Percentiles rank a stretch among this genome's conserved stretches.
Conservation (phyloP, 1,140 invertebrate genomes). For the Calliphora vicina region DNA sequence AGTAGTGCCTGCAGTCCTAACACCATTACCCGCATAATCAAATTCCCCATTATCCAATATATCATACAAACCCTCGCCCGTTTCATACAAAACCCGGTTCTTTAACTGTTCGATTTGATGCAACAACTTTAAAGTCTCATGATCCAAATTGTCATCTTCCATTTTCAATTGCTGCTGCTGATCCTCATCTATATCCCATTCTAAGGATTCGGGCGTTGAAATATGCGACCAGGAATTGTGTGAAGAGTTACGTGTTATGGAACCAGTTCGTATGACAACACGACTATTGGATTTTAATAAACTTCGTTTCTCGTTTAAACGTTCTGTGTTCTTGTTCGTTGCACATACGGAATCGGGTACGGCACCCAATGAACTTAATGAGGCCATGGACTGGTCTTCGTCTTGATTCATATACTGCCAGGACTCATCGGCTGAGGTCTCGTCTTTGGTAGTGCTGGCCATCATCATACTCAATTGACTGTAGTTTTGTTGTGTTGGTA, state of each 20-base stretch:
- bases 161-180: constrained; percentile 53
- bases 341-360: not conserved
- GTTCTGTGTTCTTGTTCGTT: not conserved
- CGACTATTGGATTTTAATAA: constrained; percentile 10
- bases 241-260: constrained; percentile 55
- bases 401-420: constrained; percentile 18
- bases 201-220: constrained; percentile 59
- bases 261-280: constrained; percentile 40
- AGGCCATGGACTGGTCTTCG: constrained; percentile 15
- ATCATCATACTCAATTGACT: not conserved
- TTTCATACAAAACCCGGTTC: constrained; percentile 58
- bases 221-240: constrained; percentile 61
- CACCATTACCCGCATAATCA: not conserved
- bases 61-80: constrained; percentile 52
- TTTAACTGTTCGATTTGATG: constrained; percentile 61
- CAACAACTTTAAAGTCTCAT: constrained; percentile 55
- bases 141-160: constrained; percentile 55
- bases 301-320: not conserved
- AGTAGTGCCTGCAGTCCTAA: not conserved
- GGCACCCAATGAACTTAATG: not conserved
- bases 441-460: not conserved
- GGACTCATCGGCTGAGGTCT: constrained; percentile 23
- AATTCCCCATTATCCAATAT: not conserved
- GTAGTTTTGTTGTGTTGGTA: constrained; percentile 29
- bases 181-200: constrained; percentile 60